Evolutionary conservation across 1,140 invertebrate species (phyloP), one percentile per base, ranked within the genome.

Genomic region (Araneus ventricosus): DNA sequence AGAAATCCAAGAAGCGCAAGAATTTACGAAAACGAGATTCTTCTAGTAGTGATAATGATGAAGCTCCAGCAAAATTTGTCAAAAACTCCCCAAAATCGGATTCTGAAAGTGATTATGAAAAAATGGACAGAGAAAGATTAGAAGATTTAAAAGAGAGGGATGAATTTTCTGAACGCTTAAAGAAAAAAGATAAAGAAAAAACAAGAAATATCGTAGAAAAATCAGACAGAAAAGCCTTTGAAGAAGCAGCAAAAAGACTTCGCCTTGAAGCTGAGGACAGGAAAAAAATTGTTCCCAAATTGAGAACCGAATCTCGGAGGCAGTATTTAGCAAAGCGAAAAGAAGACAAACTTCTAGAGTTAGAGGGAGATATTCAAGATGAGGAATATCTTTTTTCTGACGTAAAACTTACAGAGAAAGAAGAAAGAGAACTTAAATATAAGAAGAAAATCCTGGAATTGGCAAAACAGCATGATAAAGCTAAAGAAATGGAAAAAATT

Each of bases 251-350:
- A 14, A 99, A 98, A 95, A 96, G 99, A 27, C 96, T 99, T 2
- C 98, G 99, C 95, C 95, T 99, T 93, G 98, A 99, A 96, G 96
- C 97, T 70, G 94, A 94, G 63, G 97, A 98, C 94, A 96, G 97
- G 90, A 97, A 98, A 82, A 98, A 98, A 95, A 96, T 99, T 79
- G 96, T 99, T 75, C 98, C 98, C 22, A 97, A 98, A 94, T 95
- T 99, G 17, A 96, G 99, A 84, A 96, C 99, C 30, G 97, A 99
- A 95, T 99, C 99, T 0, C 96, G 99, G 57, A 96, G 98, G 88
- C 97, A 98, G 95, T 99, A 99, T 96, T 96, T 99, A 93, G 97
- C 98, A 94, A 99, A 99, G 95, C 96, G 99, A 87, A 99, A 99
- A 96, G 97, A 98, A 88, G 99, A 99, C 95, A 99, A 99, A 96